Base-by-base conservation (phyloP, 2,797 vertebrate species). In the Aeoliscus strigatus region DNA sequence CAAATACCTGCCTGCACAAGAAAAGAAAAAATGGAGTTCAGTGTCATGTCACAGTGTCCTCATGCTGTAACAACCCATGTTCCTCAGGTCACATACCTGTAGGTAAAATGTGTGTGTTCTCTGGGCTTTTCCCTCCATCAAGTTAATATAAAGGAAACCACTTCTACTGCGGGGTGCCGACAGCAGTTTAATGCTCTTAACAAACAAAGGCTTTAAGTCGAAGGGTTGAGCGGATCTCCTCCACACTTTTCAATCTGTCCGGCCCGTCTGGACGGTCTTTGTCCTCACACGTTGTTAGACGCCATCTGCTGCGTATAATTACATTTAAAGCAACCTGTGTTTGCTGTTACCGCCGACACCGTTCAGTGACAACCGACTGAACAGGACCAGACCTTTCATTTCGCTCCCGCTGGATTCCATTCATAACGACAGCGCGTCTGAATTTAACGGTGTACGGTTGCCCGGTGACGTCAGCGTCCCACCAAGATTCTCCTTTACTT, bases 221-320 rank as follows among this genome's bases (percentile, higher is more conserved):
- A 39, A 28, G 51, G 60, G 36, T 52, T 67, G 51, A 46, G 37
- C 27, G 51, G 10, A 38, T 42, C 34, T 40, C 61, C 49, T 63
- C 36, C 50, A 54, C 64, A 40, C 67, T 65, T 69, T 60, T 58
- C 72, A 81, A 80, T 77, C 58, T 58, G 24, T 3, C 40, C 62
- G 27, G 25, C 17, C 81, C 75, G 70, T 84, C 82, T 88, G 77
- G 45, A 35, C 51, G 43, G 28, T 66, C 66, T 80, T 83, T 85
- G 82, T 83, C 74, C 26, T 26, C 39, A 27, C 40, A 41, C 43
- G 18, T 52, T 56, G 70, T 70, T 51, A 57, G 67, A 55, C 73
- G 70, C 85, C 85, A 87, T 87, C 86, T 88, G 86, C 65, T 80
- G 63, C 54, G n/a, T 34, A 38, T 74, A 57, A 61, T 71, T 60